Conservation (phyloP, 1,140 invertebrate genomes). For the Achatina immaculata region DNA sequence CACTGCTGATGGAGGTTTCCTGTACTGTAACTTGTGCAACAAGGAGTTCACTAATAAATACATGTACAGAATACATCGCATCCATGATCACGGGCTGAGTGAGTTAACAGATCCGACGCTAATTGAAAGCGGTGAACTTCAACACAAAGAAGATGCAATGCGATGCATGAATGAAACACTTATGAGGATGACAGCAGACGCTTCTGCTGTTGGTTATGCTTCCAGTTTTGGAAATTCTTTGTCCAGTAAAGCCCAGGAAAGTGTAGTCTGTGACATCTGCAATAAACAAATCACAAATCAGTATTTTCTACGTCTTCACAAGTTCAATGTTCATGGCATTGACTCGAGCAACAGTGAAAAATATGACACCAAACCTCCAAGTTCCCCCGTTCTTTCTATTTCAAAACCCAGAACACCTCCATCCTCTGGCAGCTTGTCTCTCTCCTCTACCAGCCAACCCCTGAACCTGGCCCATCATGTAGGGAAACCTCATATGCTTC, state of each 20-base stretch:
- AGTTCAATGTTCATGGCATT: constrained; percentile 99
- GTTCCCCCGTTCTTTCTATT: neutral
- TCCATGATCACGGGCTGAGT: constrained; percentile 64
- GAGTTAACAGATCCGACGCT: constrained; percentile 49
- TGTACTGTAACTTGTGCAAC: constrained; percentile 65
- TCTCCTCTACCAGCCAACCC: constrained; percentile 11
- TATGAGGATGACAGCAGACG: constrained; percentile 40
- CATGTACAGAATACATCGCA: constrained; percentile 64
- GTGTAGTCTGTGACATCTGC: constrained; percentile 94
- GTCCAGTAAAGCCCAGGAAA: constrained; percentile 59
- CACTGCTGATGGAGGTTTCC: neutral
- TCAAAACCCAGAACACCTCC: constrained; percentile 28
- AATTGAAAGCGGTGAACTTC: constrained; percentile 45
- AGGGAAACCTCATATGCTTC: constrained; percentile 27
- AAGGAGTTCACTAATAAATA: constrained; percentile 67
- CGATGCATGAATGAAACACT: constrained; percentile 40
- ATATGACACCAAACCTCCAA: constrained; percentile 4
- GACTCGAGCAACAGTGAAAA: constrained; percentile 42
- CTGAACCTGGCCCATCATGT: constrained; percentile 37
- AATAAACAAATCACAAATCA: constrained; percentile 99
- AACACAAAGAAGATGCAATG: constrained; percentile 47
- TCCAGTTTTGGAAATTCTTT: constrained; percentile 14
- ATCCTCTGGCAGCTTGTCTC: constrained; percentile 28
- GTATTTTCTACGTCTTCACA: constrained; percentile 99
- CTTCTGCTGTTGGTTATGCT: constrained; percentile 33